These are phyloP conservation scores for Ceratosolen fusciceps DNA, from an alignment of 1,140 invertebrate species.

Conservation along the genomic window DNA sequence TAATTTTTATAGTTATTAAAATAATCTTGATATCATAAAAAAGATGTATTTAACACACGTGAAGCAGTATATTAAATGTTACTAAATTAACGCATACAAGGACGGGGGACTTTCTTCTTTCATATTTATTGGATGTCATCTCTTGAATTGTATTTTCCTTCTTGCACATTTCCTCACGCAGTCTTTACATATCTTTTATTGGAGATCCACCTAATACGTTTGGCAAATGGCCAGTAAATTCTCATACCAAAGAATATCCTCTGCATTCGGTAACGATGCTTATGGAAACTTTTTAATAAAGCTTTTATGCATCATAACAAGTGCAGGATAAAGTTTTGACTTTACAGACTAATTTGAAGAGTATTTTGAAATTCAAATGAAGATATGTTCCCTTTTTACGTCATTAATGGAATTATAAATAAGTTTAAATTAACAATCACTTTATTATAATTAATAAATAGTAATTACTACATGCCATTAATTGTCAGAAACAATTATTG, in stretches of 20 bases:
- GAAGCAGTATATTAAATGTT: neutral
- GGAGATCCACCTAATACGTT: constrained; percentile 13
- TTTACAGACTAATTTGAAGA: constrained; percentile 20
- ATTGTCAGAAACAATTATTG: too few relatives aligned
- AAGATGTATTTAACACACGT: too few relatives aligned
- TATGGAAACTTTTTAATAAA: constrained; percentile 37
- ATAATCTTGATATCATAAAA: too few relatives aligned
- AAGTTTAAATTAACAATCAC: too few relatives aligned
- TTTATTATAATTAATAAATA: too few relatives aligned
- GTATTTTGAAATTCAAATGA: constrained; percentile 11
- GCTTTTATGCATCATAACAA: constrained; percentile 11
- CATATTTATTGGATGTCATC: neutral
- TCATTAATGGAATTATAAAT: too few relatives aligned
- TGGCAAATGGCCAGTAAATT: constrained; percentile 39
- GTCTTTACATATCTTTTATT: neutral
- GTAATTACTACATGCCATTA: too few relatives aligned
- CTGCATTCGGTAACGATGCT: neutral
- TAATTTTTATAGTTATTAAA: too few relatives aligned
- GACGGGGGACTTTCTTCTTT: neutral
- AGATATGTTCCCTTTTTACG: too few relatives aligned
- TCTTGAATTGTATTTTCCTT: neutral
- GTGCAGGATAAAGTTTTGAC: constrained; percentile 23
- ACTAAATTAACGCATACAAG: neutral
- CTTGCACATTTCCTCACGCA: neutral
- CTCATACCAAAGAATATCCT: constrained; percentile 34